Conservation (phyloP, 2,113 vertebrate species). For the Elephantulus edwardii region DNA sequence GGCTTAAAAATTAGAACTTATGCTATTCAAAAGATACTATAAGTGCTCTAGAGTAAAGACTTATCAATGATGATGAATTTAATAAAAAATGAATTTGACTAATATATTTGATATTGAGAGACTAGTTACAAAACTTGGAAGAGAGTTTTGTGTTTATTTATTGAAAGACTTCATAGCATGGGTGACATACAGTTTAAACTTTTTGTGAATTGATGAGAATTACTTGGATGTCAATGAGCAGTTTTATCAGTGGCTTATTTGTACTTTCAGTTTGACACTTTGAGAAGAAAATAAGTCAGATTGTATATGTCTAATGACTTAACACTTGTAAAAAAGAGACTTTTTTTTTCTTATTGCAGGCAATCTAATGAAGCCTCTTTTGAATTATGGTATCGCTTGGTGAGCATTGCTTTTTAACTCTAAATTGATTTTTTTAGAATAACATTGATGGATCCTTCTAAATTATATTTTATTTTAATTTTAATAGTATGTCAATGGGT, state of each 20-base stretch:
- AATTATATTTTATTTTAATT: constrained; percentile 60
- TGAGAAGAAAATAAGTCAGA: constrained; percentile 16
- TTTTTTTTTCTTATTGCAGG: constrained; percentile 84
- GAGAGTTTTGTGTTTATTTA: neutral
- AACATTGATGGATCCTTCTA: constrained; percentile 37
- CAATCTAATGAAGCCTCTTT: constrained; percentile 95
- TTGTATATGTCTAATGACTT: neutral
- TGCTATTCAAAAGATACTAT: neutral
- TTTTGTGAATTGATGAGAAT: neutral
- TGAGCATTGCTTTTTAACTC: constrained; percentile 84
- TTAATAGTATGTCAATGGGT: constrained; percentile 97
- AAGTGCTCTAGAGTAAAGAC: neutral
- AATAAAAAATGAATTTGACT: neutral
- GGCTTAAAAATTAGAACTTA: constrained; percentile 2
- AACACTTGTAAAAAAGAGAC: neutral
- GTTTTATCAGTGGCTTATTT: neutral
- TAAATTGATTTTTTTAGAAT: constrained; percentile 60
- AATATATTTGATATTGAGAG: neutral
- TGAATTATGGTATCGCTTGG: constrained; percentile 96
- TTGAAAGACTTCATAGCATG: constrained; percentile 12
- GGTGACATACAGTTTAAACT: constrained; percentile 42
- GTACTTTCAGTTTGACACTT: constrained; percentile 9
- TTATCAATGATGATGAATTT: neutral
- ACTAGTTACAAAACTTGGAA: neutral
- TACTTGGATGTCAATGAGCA: constrained; percentile 33